Percentiles rank a stretch among this genome's conserved stretches.
These are phyloP conservation scores for Yponomeuta cagnagella DNA, from an alignment of 2,888 invertebrate genomes.

Conservation along the genomic window DNA sequence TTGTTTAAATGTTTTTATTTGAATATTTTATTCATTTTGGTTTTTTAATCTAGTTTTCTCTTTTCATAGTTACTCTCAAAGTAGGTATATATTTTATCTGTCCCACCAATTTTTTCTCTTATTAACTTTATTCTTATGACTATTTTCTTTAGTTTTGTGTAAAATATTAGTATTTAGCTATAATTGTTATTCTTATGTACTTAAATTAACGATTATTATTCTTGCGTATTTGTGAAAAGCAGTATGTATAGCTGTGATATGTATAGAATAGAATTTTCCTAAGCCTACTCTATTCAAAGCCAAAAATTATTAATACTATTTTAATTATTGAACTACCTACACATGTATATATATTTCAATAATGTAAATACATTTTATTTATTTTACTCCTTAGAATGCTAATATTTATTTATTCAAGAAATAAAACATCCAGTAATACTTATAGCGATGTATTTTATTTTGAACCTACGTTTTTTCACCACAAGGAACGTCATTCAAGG, in stretches of 20 bases:
- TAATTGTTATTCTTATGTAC: neutral
- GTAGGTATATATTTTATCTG: no score
- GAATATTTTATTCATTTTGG: no score
- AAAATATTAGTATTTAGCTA: neutral
- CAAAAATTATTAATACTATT: neutral
- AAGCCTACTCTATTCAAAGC: neutral
- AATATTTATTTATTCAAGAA: slow-evolving; percentile 13
- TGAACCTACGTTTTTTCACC: no score
- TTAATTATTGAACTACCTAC: neutral
- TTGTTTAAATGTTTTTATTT: no score
- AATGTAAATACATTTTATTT: slow-evolving; percentile 11
- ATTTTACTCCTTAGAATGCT: neutral
- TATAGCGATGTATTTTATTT: no score
- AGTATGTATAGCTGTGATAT: slow-evolving; percentile 15
- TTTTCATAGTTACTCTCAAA: no score
- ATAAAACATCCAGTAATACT: neutral
- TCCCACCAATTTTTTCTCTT: no score
- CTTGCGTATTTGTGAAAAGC: neutral
- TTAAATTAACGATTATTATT: neutral
- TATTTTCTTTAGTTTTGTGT: no score
- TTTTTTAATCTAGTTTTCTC: no score
- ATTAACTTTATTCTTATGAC: no score
- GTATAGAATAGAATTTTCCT: slow-evolving; percentile 13
- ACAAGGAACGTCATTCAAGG: no score
- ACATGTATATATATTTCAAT: neutral